Conservation (phyloP, 2,888 invertebrate genomes). For the Drosophila trichaetosa region DNA sequence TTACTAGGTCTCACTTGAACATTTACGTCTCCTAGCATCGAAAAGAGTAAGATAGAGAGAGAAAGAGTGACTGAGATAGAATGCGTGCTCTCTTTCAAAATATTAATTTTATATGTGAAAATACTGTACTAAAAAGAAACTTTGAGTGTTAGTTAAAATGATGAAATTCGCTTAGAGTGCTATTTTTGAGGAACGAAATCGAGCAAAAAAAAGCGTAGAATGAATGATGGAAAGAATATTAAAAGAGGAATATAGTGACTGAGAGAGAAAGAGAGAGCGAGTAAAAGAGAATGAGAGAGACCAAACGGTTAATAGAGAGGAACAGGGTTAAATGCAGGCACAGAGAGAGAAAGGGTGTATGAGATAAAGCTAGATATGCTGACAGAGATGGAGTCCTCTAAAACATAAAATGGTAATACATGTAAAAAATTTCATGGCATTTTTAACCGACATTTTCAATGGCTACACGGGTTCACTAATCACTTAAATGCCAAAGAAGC, state of each 20-base stretch:
- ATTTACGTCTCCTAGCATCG: background rate
- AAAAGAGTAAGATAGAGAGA: background rate
- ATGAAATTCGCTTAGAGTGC: background rate
- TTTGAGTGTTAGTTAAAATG: background rate
- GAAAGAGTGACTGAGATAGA: background rate
- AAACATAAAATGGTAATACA: background rate
- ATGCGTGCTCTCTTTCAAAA: background rate
- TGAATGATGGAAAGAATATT: background rate
- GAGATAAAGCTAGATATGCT: background rate
- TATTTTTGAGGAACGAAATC: background rate
- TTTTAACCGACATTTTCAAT: background rate
- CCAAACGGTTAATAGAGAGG: background rate
- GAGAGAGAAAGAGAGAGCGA: background rate
- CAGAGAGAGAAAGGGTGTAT: background rate
- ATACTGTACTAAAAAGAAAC: background rate
- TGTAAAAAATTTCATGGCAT: background rate
- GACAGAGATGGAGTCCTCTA: background rate
- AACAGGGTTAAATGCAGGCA: background rate
- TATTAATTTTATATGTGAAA: background rate
- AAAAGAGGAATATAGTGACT: background rate
- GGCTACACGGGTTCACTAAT: background rate
- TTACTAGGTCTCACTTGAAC: constrained; percentile 2
- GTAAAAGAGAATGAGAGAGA: background rate
- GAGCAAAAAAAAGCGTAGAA: background rate
- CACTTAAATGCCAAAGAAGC: too few relatives aligned